phyloP scores from a whole-genome alignment of 2,113 vertebrate species.

The Ceuthmochares aereus region DNA sequence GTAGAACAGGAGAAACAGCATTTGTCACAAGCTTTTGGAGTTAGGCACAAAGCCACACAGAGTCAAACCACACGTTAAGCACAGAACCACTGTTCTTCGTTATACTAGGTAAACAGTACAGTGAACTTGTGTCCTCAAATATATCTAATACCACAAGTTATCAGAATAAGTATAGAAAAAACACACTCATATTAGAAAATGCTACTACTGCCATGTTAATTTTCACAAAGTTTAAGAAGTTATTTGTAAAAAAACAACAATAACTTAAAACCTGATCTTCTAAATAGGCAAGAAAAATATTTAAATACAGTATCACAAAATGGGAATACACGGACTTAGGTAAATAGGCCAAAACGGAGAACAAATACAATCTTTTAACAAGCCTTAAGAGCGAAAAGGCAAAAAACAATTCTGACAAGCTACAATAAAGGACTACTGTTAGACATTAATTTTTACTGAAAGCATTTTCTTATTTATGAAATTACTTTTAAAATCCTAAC shows the following conservation, averaged over 20 bases:
- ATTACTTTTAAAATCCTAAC: neutral
- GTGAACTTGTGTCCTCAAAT: neutral
- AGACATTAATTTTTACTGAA: neutral
- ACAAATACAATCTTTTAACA: neutral
- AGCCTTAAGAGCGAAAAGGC: neutral
- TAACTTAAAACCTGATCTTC: neutral
- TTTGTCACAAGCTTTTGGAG: neutral
- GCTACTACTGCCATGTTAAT: fast-evolving
- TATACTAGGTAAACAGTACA: neutral
- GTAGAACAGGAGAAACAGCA: neutral
- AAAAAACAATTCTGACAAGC: neutral
- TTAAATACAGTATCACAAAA: neutral
- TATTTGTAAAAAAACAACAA: neutral
- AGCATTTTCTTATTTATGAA: neutral
- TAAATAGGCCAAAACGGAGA: neutral
- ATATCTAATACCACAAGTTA: neutral
- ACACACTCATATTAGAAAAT: neutral
- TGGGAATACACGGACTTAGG: fast-evolving
- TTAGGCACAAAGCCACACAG: neutral
- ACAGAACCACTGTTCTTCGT: neutral
- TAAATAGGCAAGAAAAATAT: neutral
- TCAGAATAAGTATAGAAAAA: neutral
- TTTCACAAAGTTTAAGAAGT: neutral
- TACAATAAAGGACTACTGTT: neutral
- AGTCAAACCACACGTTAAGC: neutral